phyloP scores from a whole-genome alignment of 2,797 vertebrate species.

The Antennarius maculatus region DNA sequence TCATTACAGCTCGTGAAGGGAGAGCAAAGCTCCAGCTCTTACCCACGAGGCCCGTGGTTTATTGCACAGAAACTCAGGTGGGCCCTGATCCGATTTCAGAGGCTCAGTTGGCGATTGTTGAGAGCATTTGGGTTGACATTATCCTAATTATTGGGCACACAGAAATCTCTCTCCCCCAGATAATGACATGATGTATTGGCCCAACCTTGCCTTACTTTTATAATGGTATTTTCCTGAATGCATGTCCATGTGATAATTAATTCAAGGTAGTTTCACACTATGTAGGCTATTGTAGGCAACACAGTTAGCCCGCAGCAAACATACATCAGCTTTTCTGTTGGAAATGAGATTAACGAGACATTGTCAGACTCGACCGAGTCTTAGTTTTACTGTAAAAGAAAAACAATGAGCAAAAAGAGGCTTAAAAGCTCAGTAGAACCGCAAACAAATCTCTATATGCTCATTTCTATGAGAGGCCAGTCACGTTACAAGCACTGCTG shows the following conservation, averaged over 20 bases:
- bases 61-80: slow-evolving; percentile 71
- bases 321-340: too few relatives aligned
- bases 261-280: neutral
- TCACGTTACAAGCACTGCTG: neutral
- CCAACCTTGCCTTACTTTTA: neutral
- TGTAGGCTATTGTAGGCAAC: neutral
- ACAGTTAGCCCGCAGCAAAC: too few relatives aligned
- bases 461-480: neutral
- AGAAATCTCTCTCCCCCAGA: slow-evolving; percentile 22
- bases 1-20: slow-evolving; percentile 54
- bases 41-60: slow-evolving; percentile 56
- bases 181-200: slow-evolving; percentile 31
- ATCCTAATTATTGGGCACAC: slow-evolving; percentile 55
- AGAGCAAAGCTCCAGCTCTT: slow-evolving; percentile 28
- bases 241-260: too few relatives aligned
- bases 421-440: neutral
- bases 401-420: neutral
- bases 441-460: neutral
- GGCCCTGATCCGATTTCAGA: slow-evolving; percentile 70
- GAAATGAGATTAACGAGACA: neutral
- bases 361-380: neutral
- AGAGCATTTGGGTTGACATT: slow-evolving; percentile 50
- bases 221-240: neutral
- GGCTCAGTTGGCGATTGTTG: slow-evolving; percentile 41
- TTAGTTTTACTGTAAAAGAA: neutral